Base-by-base conservation (phyloP, 2,113 vertebrate species). In the Cyanistes caeruleus region DNA sequence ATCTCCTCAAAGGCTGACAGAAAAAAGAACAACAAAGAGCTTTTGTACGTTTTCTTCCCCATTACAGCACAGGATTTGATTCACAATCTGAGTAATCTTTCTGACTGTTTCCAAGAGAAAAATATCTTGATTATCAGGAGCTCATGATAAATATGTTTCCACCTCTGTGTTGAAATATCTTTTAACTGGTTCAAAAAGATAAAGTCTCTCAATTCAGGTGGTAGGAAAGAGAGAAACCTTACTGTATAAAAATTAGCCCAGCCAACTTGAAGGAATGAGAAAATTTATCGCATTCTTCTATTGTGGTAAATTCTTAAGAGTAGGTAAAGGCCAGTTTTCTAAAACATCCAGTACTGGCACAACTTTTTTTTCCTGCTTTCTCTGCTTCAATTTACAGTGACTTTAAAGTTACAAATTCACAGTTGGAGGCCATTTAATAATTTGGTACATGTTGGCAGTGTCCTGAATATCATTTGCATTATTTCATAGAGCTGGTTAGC, bases 401-500 rank as follows among this genome's bases (percentile, higher is more conserved):
- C 77, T 80, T 82, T 81, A 62, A 95, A 76, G 12, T 79, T 87
- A 84, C 6, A 4, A 92, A 69, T 92, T 97, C 68, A 56, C 70
- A 80, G 46, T 48, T 87, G 25, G 21, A 87, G 85, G n/a, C 56
- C 62, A 55, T 65, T 82, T 92, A 88, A 72, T 65, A 74, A 77
- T 85, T 67, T 81, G 44, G 84, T 84, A 20, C 41, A 46, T 5
- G 3, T 82, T 87, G 52, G 16, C 46, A 76, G 15, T 90, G 56
- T 92, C 69, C 73, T 94, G 81, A 94, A 97, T 63, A 75, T 94
- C 13, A 89, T 96, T 97, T 97, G 58, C 64, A 87, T 96, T 91
- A 84, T 91, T 97, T 73, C 24, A 59, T 18, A 84, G 73, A 93
- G 35, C 53, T 60, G 20, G 59, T 95, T 37, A 76, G 23, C 63